Evolutionary conservation across 2,797 vertebrate species (phyloP), one percentile per base, ranked within the genome.

Genomic region (Phaenicophaeus curvirostris): DNA sequence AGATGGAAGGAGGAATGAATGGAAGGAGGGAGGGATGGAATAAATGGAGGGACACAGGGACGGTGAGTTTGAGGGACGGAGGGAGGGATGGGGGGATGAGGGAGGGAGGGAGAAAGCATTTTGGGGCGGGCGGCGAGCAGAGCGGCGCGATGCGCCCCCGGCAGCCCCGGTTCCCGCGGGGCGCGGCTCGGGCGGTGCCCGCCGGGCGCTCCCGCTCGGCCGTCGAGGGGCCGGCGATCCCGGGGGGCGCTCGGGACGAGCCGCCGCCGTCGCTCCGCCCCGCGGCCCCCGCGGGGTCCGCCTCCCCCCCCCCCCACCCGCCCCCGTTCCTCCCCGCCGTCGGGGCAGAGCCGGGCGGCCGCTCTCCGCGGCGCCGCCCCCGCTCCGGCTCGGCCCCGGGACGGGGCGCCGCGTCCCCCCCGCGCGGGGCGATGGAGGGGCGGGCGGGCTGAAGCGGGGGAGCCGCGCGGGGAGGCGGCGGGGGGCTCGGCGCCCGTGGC

Each of bases 401-500:
- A n/a, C n/a, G n/a, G n/a, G 76, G 46, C 44, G 16, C 90, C 75
- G 80, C 37, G 85, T 73, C 68, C 90, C 74, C 69, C 58, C 90
- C 90, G 73, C 78, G 90, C 35, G 14, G 63, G n/a, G n/a, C n/a
- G n/a, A n/a, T 92, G 71, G 73, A 61, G 78, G 67, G 74, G 61
- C 48, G 57, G 42, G 58, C 83, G 51, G 37, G 87, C 84, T 71
- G 87, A 92, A 85, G 74, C 31, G 58, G 69, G 73, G 76, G 42
- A n/a, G 75, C 48, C 74, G 58, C 78, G 59, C 75, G 57, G 87
- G 82, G 66, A 65, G 67, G 50, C 67, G 89, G 85, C 44, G 89
- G 80, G 87, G 92, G 80, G 74, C 77, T 82, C 89, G 89, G 89
- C 81, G 79, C 84, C 84, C 84, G 74, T 67, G 69, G 79, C 92